These are phyloP conservation scores for Euzophera pinguis DNA, from an alignment of 2,888 invertebrate species.

Conservation along the genomic window DNA sequence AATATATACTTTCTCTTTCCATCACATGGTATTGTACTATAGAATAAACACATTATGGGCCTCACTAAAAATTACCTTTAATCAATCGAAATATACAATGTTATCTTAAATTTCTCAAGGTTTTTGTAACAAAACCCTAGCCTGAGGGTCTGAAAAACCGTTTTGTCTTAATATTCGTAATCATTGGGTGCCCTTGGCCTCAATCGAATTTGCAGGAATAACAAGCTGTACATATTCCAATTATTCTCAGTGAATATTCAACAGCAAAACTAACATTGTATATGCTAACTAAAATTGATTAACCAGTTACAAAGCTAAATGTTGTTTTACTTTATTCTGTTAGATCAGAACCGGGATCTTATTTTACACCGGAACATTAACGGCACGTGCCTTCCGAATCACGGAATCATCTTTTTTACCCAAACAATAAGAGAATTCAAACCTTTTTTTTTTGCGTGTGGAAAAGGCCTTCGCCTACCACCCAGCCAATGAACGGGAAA, in stretches of 20 bases:
- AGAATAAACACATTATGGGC: too few relatives aligned
- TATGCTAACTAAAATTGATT: slow-evolving; percentile 1
- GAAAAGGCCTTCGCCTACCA: too few relatives aligned
- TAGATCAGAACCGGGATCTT: too few relatives aligned
- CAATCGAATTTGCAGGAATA: slow-evolving; percentile 8
- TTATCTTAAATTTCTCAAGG: background rate
- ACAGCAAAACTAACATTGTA: background rate
- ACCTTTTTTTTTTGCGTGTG: too few relatives aligned
- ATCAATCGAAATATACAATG: background rate
- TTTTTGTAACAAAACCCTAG: slow-evolving; percentile 10
- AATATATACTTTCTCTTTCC: too few relatives aligned
- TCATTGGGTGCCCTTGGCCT: slow-evolving; percentile 3
- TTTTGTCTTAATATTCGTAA: slow-evolving; percentile 9
- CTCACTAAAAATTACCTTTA: background rate
- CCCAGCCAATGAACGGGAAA: too few relatives aligned
- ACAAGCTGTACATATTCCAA: slow-evolving; percentile 2
- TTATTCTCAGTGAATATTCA: slow-evolving; percentile 4
- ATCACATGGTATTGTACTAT: too few relatives aligned
- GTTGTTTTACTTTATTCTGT: too few relatives aligned
- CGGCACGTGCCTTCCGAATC: too few relatives aligned
- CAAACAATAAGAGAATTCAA: too few relatives aligned
- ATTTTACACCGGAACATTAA: too few relatives aligned
- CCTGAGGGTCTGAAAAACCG: background rate
- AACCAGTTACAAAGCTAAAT: background rate
- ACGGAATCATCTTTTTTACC: too few relatives aligned